Conservation (phyloP, 2,113 vertebrate genomes). For the Theristicus caerulescens region DNA sequence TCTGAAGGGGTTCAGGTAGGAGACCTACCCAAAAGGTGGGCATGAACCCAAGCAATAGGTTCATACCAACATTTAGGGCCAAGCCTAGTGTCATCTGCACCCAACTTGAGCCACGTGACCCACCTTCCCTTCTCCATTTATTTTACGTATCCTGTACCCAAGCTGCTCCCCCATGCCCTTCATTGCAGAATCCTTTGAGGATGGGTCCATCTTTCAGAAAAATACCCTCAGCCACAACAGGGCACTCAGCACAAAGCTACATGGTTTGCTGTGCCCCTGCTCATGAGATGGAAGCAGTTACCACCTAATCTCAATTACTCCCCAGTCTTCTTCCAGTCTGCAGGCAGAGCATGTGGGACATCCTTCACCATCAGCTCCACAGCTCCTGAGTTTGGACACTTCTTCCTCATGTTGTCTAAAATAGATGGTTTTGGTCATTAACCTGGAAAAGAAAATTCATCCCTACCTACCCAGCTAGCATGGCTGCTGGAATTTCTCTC, state of each 20-base stretch:
- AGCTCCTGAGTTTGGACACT: not conserved
- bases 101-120: not conserved
- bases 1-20: not conserved
- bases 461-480: not conserved
- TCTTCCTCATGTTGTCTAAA: not conserved
- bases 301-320: not conserved
- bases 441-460: not conserved
- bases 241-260: not conserved
- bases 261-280: not conserved
- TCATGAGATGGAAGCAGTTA: not conserved
- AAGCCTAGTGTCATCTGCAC: not conserved
- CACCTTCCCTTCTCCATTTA: not conserved
- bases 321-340: not conserved
- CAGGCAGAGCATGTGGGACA: not conserved
- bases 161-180: not conserved
- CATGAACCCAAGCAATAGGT: not conserved
- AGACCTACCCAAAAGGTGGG: not conserved
- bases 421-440: rapidly evolving
- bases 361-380: not conserved
- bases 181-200: not conserved
- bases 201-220: not conserved
- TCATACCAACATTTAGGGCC: not conserved
- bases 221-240: not conserved
- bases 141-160: not conserved
- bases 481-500: not conserved